A percentile compares a stretch with the other conserved stretches of the same genome.
phyloP scores from a whole-genome alignment of 2,113 vertebrate species.

The Anarhynchus alexandrinus region DNA sequence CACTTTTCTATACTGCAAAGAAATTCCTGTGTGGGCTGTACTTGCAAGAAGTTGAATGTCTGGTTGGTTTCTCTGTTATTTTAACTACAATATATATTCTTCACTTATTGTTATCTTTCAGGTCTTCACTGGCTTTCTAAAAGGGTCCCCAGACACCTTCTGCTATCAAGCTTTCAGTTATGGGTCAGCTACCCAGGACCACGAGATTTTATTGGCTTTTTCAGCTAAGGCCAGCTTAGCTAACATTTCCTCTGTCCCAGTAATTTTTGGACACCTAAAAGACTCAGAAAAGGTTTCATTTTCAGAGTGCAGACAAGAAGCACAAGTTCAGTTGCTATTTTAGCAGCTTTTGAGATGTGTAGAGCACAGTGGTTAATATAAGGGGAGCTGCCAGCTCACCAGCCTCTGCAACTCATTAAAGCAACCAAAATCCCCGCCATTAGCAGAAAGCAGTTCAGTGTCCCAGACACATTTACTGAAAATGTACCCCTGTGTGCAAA shows the following conservation, averaged over 20 bases:
- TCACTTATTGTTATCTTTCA: background rate
- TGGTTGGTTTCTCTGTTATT: background rate
- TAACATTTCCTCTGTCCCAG: background rate
- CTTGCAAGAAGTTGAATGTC: background rate
- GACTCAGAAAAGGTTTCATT: background rate
- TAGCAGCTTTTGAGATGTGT: background rate
- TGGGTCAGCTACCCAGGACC: background rate
- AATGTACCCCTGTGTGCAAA: background rate
- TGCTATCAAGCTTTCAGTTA: background rate
- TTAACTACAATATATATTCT: background rate
- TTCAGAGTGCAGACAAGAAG: background rate
- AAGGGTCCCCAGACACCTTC: background rate
- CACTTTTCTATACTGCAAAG: background rate
- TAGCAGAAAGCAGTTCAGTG: background rate
- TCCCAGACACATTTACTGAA: background rate
- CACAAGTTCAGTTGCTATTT: background rate
- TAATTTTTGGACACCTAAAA: background rate
- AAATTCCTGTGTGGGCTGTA: background rate
- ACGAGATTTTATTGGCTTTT: background rate
- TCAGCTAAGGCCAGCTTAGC: background rate
- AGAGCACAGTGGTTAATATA: background rate
- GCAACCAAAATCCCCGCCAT: background rate
- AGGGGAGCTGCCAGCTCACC: background rate
- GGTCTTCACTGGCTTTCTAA: background rate
- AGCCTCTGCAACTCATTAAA: background rate